Evolutionary conservation across 2,888 invertebrate genomes (phyloP).

Genomic region (Zaprionus bogoriensis): DNA sequence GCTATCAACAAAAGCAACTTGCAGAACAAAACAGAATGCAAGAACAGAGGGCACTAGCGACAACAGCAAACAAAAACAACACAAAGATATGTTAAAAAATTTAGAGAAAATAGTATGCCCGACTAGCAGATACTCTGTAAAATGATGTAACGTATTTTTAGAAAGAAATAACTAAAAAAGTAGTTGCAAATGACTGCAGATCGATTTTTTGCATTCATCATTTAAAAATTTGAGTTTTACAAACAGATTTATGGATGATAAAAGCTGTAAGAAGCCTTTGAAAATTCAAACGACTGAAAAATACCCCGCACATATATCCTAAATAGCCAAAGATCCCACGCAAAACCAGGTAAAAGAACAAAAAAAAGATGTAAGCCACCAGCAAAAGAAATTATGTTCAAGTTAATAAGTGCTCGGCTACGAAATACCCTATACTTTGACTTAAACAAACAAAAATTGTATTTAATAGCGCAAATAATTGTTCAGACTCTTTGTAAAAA

Average conservation of each 20-base stretch:
- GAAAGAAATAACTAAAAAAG: not conserved
- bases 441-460: not conserved
- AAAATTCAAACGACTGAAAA: no score
- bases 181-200: no score
- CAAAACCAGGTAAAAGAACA: slow-evolving; percentile 19
- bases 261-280: no score
- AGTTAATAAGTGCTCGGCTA: not conserved
- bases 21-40: slow-evolving; percentile 41
- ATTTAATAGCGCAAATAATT: no score
- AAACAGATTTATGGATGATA: no score
- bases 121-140: not conserved
- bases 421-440: not conserved
- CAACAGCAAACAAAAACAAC: not conserved
- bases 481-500: no score
- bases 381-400: no score
- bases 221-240: no score
- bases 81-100: not conserved
- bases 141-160: not conserved
- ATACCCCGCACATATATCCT: no score
- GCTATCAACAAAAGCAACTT: slow-evolving; percentile 65
- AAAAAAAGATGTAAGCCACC: slow-evolving; percentile 3
- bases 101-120: not conserved
- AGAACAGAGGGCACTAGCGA: slow-evolving; percentile 9
- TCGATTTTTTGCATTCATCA: no score
- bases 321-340: no score